phyloP scores from a whole-genome alignment of 2,888 invertebrate species.

The Papilio protenor region DNA sequence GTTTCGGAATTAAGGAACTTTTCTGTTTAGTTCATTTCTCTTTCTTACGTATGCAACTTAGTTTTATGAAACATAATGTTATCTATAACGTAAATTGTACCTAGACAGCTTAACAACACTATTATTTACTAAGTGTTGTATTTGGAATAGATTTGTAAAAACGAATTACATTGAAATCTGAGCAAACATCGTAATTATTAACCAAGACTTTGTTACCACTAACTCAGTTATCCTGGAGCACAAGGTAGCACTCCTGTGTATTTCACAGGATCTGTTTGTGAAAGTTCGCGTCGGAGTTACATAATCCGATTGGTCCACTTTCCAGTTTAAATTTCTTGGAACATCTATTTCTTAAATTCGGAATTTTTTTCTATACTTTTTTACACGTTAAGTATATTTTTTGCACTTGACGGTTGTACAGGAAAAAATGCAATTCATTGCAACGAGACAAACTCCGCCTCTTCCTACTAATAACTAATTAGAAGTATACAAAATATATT shows the following conservation, averaged over 20 bases:
- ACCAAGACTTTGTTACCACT: not conserved
- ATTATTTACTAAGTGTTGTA: not conserved
- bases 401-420: too few relatives aligned
- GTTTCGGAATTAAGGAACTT: not conserved
- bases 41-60: not conserved
- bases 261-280: slow-evolving; percentile 11
- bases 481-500: too few relatives aligned
- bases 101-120: not conserved
- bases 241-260: not conserved
- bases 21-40: not conserved
- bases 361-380: not conserved
- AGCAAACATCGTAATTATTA: slow-evolving; percentile 12
- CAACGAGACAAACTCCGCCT: too few relatives aligned
- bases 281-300: not conserved
- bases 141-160: not conserved
- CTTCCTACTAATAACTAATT: too few relatives aligned
- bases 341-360: not conserved
- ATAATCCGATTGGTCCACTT: slow-evolving; percentile 7
- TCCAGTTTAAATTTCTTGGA: not conserved
- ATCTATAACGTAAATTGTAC: not conserved
- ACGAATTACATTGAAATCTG: not conserved
- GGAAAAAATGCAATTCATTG: too few relatives aligned
- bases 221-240: slow-evolving; percentile 4
- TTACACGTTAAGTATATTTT: too few relatives aligned
- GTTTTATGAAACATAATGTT: not conserved